Evolutionary conservation across 1,140 invertebrate genomes (phyloP).

Genomic region (Rhagoletis pomonella): DNA sequence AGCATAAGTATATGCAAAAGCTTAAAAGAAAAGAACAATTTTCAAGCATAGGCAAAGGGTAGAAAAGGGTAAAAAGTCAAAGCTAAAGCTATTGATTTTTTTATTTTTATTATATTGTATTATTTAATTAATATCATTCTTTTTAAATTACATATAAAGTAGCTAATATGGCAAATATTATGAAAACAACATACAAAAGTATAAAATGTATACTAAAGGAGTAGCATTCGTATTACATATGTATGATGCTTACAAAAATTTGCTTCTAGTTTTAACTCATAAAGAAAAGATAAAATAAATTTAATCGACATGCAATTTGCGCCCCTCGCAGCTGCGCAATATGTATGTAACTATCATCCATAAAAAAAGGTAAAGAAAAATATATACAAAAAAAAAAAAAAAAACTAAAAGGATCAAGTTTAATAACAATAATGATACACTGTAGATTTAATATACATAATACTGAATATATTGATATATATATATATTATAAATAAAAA

Average conservation of each 20-base stretch:
- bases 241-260: slow-evolving; percentile 4
- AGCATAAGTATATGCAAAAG: too few species aligned
- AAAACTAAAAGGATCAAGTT: slow-evolving; percentile 27
- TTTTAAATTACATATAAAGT: too few species aligned
- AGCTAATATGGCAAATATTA: too few species aligned
- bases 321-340: neutral
- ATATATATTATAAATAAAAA: slow-evolving; percentile 12
- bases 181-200: too few species aligned
- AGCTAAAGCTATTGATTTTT: too few species aligned
- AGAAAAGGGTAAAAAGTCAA: too few species aligned
- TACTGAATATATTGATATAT: slow-evolving; percentile 35
- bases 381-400: neutral
- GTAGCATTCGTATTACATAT: neutral
- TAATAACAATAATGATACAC: slow-evolving; percentile 32
- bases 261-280: neutral
- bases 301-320: neutral
- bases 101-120: too few species aligned
- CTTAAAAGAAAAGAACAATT: too few species aligned
- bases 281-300: neutral
- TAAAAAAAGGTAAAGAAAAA: neutral
- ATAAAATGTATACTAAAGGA: too few species aligned
- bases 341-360: neutral
- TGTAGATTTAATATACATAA: slow-evolving; percentile 40
- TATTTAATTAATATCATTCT: too few species aligned
- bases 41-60: too few species aligned